These are phyloP conservation scores for Pheosia tremula DNA, from an alignment of 2,888 invertebrate genomes.

Conservation along the genomic window DNA sequence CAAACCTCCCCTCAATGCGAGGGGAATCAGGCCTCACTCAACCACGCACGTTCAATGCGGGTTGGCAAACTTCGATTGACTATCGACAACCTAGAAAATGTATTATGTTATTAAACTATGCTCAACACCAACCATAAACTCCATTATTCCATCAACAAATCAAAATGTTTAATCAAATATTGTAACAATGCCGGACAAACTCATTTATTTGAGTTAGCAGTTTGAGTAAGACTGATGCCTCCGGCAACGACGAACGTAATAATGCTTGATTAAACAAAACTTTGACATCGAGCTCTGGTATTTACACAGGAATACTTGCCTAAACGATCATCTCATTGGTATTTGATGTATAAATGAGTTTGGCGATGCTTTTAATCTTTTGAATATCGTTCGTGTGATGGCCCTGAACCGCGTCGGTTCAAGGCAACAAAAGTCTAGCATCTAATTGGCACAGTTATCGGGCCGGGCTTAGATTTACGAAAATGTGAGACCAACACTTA, in stretches of 20 bases:
- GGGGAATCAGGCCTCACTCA: too few species aligned
- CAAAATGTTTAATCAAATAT: slow-evolving; percentile 2
- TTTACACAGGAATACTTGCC: neutral
- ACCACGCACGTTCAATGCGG: too few species aligned
- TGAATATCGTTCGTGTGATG: too few species aligned
- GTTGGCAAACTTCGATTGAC: too few species aligned
- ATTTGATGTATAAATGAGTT: neutral
- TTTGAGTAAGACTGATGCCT: neutral
- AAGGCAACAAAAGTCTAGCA: too few species aligned
- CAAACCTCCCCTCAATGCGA: too few species aligned
- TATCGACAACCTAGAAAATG: too few species aligned
- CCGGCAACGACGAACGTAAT: slow-evolving; percentile 1
- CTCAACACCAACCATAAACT: neutral
- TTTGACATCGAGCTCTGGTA: neutral
- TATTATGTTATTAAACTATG: neutral
- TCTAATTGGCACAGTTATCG: too few species aligned
- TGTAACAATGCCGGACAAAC: neutral
- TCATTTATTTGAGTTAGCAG: neutral
- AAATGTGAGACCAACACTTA: too few species aligned
- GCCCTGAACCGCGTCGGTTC: too few species aligned
- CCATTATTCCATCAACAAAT: neutral
- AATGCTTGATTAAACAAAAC: slow-evolving; percentile 1
- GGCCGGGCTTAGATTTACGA: too few species aligned
- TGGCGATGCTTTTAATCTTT: neutral
- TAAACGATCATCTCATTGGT: neutral